Conservation (phyloP, 1,140 invertebrate species). For the Manduca sexta region DNA sequence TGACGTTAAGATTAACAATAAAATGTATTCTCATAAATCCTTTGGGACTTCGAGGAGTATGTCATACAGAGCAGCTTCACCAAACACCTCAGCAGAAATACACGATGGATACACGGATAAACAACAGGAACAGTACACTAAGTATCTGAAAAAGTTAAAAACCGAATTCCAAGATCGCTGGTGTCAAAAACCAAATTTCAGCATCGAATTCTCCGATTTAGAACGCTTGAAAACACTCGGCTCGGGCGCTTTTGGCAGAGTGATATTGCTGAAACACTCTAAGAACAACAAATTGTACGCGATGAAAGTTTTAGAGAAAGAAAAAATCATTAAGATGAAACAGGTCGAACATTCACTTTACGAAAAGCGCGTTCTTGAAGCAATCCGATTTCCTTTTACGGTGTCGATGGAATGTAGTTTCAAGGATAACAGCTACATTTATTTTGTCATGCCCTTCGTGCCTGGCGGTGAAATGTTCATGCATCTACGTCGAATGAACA, state of each 20-base stretch:
- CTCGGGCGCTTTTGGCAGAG: slow-evolving; percentile 92
- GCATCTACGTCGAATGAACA: slow-evolving; percentile 80
- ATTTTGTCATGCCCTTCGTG: slow-evolving; percentile 88
- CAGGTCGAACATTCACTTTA: slow-evolving; percentile 90
- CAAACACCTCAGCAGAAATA: slow-evolving; percentile 24
- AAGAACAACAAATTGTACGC: slow-evolving; percentile 80
- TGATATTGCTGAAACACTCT: slow-evolving; percentile 85
- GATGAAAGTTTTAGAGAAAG: slow-evolving; percentile 94
- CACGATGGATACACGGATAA: slow-evolving; percentile 52
- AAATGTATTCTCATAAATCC: slow-evolving; percentile 42
- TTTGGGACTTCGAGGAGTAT: slow-evolving; percentile 22
- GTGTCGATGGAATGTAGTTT: slow-evolving; percentile 87
- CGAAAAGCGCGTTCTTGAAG: slow-evolving; percentile 89
- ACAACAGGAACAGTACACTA: slow-evolving; percentile 54
- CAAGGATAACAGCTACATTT: slow-evolving; percentile 90
- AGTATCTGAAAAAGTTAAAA: slow-evolving; percentile 50
- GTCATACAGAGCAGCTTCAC: slow-evolving; percentile 25
- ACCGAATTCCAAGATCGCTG: slow-evolving; percentile 52
- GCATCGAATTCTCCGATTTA: slow-evolving; percentile 39
- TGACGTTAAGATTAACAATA: slow-evolving; percentile 19
- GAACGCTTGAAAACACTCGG: slow-evolving; percentile 78
- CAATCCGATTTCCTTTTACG: slow-evolving; percentile 88
- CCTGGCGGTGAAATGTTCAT: slow-evolving; percentile 90
- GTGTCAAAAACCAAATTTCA: slow-evolving; percentile 37
- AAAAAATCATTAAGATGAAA: slow-evolving; percentile 88